Evolutionary conservation across 1,140 invertebrate genomes (phyloP).

Genomic region (Hylyphantes graminicola): DNA sequence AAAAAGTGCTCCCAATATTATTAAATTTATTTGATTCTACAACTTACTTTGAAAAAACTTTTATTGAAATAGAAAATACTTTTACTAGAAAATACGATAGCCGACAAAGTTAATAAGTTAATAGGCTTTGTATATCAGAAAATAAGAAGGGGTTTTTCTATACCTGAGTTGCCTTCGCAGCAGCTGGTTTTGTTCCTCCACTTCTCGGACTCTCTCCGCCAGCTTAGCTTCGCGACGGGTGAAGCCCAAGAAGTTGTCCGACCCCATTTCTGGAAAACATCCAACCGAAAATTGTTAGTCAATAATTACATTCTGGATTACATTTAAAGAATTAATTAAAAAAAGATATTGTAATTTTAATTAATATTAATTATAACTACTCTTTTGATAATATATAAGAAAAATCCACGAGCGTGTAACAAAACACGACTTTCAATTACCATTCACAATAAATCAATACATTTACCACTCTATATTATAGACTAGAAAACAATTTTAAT

Average conservation of each 20-base stretch:
- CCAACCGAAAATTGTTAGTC: no score
- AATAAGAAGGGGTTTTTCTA: background rate
- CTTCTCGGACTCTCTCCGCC: conserved; percentile 70
- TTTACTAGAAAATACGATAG: background rate
- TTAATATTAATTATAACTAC: no score
- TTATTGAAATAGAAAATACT: background rate
- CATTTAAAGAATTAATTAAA: no score
- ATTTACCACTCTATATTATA: no score
- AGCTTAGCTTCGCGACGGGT: conserved; percentile 69
- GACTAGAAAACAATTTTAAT: no score
- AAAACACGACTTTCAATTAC: no score
- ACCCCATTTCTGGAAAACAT: conserved; percentile 38
- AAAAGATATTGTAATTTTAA: no score
- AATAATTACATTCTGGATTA: no score
- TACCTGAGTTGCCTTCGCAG: conserved; percentile 70
- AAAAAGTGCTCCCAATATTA: no score
- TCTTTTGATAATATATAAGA: no score
- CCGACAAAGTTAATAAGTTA: background rate
- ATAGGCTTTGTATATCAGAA: background rate
- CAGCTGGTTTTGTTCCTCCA: conserved; percentile 72
- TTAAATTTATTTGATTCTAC: background rate
- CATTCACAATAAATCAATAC: no score
- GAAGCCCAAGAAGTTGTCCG: conserved; percentile 68
- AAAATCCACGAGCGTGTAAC: no score
- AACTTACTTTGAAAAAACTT: background rate